A percentile compares a stretch with the other conserved stretches of the same genome.
These are phyloP conservation scores for Ceratosolen fusciceps DNA, from an alignment of 1,140 invertebrate genomes.

Conservation along the genomic window DNA sequence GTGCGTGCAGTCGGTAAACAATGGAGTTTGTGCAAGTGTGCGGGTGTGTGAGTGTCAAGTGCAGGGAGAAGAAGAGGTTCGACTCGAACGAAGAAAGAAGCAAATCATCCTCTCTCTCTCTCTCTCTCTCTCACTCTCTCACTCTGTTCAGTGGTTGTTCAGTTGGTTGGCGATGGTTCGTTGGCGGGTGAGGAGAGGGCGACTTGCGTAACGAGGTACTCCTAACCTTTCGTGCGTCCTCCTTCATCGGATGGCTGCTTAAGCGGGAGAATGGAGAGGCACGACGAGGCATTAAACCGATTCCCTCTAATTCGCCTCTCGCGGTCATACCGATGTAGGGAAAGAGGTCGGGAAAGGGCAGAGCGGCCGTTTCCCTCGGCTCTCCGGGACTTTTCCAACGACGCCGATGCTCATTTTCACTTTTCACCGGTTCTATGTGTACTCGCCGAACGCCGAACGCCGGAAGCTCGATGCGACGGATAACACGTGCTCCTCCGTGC, in stretches of 20 bases:
- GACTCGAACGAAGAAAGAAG: too few species aligned
- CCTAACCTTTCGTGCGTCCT: too few species aligned
- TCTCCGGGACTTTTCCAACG: not conserved
- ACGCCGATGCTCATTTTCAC: constrained; percentile 1
- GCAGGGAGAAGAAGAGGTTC: too few species aligned
- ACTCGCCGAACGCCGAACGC: too few species aligned
- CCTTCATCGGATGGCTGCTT: too few species aligned
- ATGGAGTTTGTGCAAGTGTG: not conserved
- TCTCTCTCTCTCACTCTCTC: not conserved
- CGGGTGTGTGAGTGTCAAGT: not conserved
- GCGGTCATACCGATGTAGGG: not conserved
- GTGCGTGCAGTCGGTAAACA: not conserved
- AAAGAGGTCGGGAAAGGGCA: constrained; percentile 13
- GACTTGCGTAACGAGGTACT: too few species aligned
- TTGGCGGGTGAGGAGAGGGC: too few species aligned
- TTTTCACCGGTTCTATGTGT: constrained; percentile 6
- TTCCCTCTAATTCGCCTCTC: constrained; percentile 3
- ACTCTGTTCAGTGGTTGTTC: too few species aligned
- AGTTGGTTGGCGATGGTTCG: too few species aligned
- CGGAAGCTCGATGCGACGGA: too few species aligned
- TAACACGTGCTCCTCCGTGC: not conserved
- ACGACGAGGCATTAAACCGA: not conserved
- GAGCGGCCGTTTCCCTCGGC: not conserved
- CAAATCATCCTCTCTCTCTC: not conserved
- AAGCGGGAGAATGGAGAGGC: not conserved